Base-by-base conservation (phyloP, 2,113 vertebrate species). In the Platysternon megacephalum region DNA sequence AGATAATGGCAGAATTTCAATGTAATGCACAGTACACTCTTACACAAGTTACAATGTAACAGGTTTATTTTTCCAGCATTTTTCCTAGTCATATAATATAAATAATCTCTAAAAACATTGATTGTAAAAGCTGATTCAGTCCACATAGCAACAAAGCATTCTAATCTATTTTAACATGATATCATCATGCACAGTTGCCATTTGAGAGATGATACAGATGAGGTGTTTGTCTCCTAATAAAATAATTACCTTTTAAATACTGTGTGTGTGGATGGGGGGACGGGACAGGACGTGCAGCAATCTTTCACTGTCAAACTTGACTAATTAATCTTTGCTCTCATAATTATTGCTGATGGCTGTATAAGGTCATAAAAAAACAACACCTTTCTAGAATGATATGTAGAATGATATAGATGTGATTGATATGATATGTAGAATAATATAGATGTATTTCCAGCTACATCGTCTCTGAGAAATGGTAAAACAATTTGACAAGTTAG, bases 241-340 rank as follows among this genome's bases (percentile, higher is more conserved):
- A 94, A 95, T 90, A 96, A 96, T 89, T 94, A 61, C 24, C 46
- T 91, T 92, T 96, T 95, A 92, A 98, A 97, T 93, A 51, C 46
- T 4, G 0, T 83, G 6, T 2, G 6, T 52, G 51, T 52, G 51
- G 6, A 6, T 13, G 17, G 3, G 19, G 52, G 52, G 79, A 72
- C 95, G 65, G 84, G 82, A n/a, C n/a, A n/a, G 72, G 94, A 72
- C 83, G 87, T 96, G 80, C 79, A 86, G 55, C 35, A 68, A 46
- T 61, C 80, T 96, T 97, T 95, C 97, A 94, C 95, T 97, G 97
- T 94, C 52, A 96, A 53, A 11, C 53, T 94, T 95, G 91, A 97
- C 83, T 97, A 98, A 97, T 98, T 91, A 97, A 74, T 96, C 95
- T 97, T 95, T 97, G 82, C 86, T 96, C 94, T 96, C 87, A 79